Conservation (phyloP, 2,797 vertebrate species). For the Sternotherus odoratus region DNA sequence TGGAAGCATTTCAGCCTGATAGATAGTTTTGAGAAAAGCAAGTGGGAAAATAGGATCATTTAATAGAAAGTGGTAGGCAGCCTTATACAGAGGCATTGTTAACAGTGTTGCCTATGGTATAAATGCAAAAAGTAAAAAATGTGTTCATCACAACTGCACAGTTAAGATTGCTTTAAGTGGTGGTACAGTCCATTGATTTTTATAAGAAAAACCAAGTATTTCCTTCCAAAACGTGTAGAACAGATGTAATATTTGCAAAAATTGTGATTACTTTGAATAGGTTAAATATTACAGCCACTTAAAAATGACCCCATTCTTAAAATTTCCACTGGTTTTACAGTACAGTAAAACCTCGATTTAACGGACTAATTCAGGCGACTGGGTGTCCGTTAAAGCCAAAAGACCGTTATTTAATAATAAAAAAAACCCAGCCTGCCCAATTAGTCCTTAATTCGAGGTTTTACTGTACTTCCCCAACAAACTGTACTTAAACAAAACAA, state of each 20-base stretch:
- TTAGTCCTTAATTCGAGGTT: too few species aligned
- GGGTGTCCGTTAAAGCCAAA: too few species aligned
- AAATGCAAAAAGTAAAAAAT: background rate
- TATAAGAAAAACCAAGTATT: background rate
- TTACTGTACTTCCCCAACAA: too few species aligned
- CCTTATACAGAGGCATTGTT: background rate
- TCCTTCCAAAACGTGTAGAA: background rate
- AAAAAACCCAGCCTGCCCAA: too few species aligned
- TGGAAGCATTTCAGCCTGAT: background rate
- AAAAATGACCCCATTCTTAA: background rate
- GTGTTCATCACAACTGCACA: background rate
- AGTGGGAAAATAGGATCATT: background rate
- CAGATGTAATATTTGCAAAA: background rate
- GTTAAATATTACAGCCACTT: background rate
- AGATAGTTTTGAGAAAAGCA: conserved; percentile 42
- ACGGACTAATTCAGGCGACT: too few species aligned
- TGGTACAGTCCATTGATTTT: conserved; percentile 14
- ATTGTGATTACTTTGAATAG: background rate
- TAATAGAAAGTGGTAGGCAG: conserved; percentile 50
- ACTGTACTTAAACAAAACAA: too few species aligned
- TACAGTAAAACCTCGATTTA: too few species aligned
- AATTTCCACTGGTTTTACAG: background rate
- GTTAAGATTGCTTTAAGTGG: background rate
- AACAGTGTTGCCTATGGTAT: conserved; percentile 26
- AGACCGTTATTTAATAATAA: too few species aligned